Percentiles rank a stretch among this genome's conserved stretches.
These are phyloP conservation scores for Synergus gifuensis DNA, from an alignment of 2,888 invertebrate genomes.

Conservation along the genomic window DNA sequence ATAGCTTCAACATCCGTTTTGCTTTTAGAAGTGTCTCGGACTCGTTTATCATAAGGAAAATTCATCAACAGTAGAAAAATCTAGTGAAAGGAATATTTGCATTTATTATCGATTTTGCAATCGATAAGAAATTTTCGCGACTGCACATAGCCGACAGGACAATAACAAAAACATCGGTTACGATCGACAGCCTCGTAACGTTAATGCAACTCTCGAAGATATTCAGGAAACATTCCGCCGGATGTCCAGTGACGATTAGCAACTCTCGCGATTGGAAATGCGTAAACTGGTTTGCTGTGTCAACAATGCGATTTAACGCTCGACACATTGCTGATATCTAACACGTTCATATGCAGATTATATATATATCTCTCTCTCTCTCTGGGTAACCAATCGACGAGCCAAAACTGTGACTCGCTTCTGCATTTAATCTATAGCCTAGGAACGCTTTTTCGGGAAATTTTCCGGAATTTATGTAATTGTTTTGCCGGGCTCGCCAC, in stretches of 20 bases:
- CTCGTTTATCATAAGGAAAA: background rate
- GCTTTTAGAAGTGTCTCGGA: background rate
- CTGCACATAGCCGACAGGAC: background rate
- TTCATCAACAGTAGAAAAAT: background rate
- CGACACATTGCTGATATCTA: conserved; percentile 74
- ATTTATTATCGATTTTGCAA: background rate
- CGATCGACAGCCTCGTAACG: conserved; percentile 16
- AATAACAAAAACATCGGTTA: conserved; percentile 7
- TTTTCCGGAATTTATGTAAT: conserved; percentile 74
- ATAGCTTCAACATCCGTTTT: background rate
- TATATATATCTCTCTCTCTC: conserved; percentile 46
- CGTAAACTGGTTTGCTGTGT: conserved; percentile 73
- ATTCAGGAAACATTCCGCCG: conserved; percentile 30
- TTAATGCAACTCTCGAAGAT: conserved; percentile 28
- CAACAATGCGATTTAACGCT: conserved; percentile 74
- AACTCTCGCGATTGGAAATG: conserved; percentile 60
- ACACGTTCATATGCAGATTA: conserved; percentile 55
- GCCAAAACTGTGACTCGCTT: conserved; percentile 56
- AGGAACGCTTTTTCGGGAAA: conserved; percentile 73
- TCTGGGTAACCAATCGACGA: conserved; percentile 55
- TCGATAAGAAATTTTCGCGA: too few relatives aligned
- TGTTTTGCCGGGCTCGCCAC: conserved; percentile 74
- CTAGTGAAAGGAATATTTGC: background rate
- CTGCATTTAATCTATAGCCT: conserved; percentile 74
- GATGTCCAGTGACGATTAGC: conserved; percentile 30